phyloP scores from a whole-genome alignment of 2,888 invertebrate genomes.

The Suillia variegata region DNA sequence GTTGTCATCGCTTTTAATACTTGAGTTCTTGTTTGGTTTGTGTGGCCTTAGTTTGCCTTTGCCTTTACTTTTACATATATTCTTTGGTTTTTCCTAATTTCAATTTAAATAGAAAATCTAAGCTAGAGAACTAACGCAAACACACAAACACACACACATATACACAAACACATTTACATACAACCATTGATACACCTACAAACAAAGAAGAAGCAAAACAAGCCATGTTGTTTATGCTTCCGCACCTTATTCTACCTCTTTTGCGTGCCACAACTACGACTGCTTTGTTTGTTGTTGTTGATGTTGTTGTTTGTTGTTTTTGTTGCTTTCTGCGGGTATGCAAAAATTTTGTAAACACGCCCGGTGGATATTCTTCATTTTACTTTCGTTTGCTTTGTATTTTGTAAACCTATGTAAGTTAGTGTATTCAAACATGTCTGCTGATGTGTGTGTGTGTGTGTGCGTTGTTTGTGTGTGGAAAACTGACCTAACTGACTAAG shows the following conservation, averaged over 20 bases:
- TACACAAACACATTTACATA: too few species aligned
- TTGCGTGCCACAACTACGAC: not conserved
- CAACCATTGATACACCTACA: conserved; percentile 8
- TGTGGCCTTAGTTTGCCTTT: not conserved
- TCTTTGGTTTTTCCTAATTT: conserved; percentile 31
- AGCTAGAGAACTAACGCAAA: too few species aligned
- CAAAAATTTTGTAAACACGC: conserved; percentile 12
- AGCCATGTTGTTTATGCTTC: not conserved
- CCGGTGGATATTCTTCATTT: conserved; percentile 8
- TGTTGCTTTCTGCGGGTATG: too few species aligned
- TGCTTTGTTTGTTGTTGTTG: conserved; percentile 3
- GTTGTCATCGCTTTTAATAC: not conserved
- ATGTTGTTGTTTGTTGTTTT: too few species aligned
- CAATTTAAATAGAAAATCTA: conserved; percentile 33
- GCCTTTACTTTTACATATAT: conserved; percentile 8
- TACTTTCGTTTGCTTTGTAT: conserved; percentile 17
- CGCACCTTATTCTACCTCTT: not conserved
- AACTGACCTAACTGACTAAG: too few species aligned
- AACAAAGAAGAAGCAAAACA: not conserved
- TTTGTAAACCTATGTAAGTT: conserved; percentile 17
- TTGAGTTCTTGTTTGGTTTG: not conserved
- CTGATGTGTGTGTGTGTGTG: too few species aligned
- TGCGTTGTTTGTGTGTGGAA: too few species aligned
- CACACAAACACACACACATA: too few species aligned
- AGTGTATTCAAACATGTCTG: not conserved